Percentiles rank a stretch among this genome's conserved stretches.
Conservation (phyloP, 2,888 invertebrate species). For the Drosophila demipolita region DNA sequence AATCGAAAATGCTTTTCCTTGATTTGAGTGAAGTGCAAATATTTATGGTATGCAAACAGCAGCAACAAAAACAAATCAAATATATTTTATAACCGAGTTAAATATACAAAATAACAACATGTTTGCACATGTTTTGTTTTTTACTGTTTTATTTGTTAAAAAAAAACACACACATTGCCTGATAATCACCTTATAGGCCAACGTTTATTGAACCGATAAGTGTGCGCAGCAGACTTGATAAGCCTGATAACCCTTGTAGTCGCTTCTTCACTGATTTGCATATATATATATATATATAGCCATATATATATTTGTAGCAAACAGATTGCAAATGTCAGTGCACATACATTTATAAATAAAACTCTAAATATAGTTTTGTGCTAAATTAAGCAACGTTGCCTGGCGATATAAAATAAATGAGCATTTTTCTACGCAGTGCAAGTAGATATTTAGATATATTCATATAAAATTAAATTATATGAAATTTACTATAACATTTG, state of each 20-base stretch:
- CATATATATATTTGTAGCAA: background rate
- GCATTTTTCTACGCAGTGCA: background rate
- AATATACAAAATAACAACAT: constrained; percentile 11
- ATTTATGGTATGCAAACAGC: constrained; percentile 41
- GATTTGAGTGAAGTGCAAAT: constrained; percentile 52
- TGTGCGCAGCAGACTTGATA: constrained; percentile 9
- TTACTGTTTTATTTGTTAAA: constrained; percentile 3
- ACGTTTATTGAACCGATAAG: constrained; percentile 60
- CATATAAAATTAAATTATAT: background rate
- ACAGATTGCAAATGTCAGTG: background rate
- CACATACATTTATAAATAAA: constrained; percentile 17
- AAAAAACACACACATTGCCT: constrained; percentile 11
- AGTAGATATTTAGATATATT: background rate
- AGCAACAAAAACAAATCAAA: constrained; percentile 17
- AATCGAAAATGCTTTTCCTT: constrained; percentile 49
- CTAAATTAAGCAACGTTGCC: background rate
- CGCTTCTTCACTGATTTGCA: background rate
- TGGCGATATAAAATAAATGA: background rate
- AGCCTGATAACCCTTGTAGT: constrained; percentile 30
- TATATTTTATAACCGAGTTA: constrained; percentile 42
- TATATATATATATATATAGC: background rate
- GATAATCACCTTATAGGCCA: constrained; percentile 44
- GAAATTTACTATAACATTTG: background rate
- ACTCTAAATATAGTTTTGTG: background rate
- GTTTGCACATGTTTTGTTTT: constrained; percentile 19